Evolutionary conservation across 2,113 vertebrate genomes (phyloP).

Genomic region (Hyperoodon ampullatus): DNA sequence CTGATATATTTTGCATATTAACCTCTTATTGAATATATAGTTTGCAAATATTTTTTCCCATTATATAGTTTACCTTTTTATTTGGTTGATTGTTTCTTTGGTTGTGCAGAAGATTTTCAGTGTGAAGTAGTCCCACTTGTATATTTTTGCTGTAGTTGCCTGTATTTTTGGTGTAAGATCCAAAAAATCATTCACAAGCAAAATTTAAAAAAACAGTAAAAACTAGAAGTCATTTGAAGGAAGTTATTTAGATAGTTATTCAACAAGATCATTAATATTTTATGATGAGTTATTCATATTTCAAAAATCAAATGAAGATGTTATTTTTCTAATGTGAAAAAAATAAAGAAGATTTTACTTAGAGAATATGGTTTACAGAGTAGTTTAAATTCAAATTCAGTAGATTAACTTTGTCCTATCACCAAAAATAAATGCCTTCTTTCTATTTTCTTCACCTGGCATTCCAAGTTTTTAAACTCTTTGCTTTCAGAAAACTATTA

Average conservation of each 20-base stretch:
- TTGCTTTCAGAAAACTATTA: conserved; percentile 1
- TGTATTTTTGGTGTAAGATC: neutral
- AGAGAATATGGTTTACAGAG: neutral
- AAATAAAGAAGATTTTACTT: neutral
- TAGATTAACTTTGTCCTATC: neutral
- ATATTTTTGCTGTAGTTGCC: neutral
- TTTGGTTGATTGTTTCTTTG: neutral
- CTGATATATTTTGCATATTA: neutral
- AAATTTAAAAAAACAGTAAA: neutral
- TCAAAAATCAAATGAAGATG: neutral
- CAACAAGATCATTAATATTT: neutral
- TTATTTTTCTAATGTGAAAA: neutral
- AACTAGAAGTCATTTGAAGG: neutral
- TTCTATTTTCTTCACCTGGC: neutral
- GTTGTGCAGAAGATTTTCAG: neutral
- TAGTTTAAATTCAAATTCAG: neutral
- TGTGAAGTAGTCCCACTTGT: neutral
- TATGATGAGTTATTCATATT: neutral
- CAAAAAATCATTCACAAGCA: neutral
- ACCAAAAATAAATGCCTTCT: neutral
- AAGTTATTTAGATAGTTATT: neutral
- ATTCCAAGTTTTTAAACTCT: neutral
- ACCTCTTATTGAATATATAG: neutral
- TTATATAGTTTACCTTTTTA: neutral
- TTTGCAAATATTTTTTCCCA: neutral